phyloP scores from a whole-genome alignment of 2,113 vertebrate species.

The Tachysurus vachellii region DNA sequence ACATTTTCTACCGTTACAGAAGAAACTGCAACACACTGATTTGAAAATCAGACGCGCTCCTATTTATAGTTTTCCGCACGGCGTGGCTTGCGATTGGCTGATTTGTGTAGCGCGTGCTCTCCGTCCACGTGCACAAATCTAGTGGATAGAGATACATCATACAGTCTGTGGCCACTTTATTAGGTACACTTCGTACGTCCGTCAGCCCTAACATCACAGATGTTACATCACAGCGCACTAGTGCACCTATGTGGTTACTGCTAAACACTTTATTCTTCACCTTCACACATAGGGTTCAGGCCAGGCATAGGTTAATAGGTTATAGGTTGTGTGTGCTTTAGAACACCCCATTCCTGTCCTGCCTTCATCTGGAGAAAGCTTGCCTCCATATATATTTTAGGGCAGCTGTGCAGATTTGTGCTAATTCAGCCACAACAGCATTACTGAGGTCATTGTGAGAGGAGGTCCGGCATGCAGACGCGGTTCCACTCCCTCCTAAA shows the following conservation, averaged over 20 bases:
- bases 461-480: neutral
- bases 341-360: too few species aligned
- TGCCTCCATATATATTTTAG: neutral
- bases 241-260: too few species aligned
- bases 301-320: neutral
- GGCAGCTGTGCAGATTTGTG: neutral
- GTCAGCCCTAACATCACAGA: neutral
- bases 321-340: too few species aligned
- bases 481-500: neutral
- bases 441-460: neutral
- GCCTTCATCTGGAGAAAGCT: neutral
- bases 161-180: neutral
- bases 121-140: neutral
- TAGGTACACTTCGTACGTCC: neutral
- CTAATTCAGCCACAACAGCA: neutral
- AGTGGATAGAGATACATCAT: neutral
- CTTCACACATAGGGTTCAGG: neutral
- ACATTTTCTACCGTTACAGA: neutral
- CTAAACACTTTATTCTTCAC: neutral
- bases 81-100: constrained; percentile 3
- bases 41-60: neutral
- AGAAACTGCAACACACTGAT: accelerated
- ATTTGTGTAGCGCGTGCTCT: neutral
- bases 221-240: too few species aligned
- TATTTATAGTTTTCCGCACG: constrained; percentile 13